A percentile compares a stretch with the other conserved stretches of the same genome.
Conservation (phyloP, 2,888 invertebrate species). For the Mongoloraphidia duomilia region DNA sequence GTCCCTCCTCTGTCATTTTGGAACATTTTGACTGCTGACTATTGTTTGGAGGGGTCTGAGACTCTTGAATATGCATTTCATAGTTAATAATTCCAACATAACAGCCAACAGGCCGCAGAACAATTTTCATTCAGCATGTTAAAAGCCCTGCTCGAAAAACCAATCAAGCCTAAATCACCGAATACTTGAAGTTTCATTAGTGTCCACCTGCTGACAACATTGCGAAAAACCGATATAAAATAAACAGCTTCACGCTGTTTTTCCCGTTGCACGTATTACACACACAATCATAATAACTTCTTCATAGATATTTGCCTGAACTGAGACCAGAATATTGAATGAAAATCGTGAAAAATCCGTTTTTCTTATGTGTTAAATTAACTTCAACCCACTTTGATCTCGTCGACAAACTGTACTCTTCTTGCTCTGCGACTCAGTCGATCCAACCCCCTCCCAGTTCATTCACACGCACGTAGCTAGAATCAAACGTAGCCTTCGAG, state of each 20-base stretch:
- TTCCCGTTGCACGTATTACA: not conserved
- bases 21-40: conserved; percentile 60
- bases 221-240: conserved; percentile 13
- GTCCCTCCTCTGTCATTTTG: conserved; percentile 50
- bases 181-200: conserved; percentile 20
- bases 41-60: conserved; percentile 39
- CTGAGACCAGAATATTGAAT: not conserved
- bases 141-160: conserved; percentile 36
- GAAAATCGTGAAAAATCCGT: not conserved
- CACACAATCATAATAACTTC: conserved; percentile 1
- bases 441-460: conserved; percentile 2
- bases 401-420: conserved; percentile 7
- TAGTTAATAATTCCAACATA: conserved; percentile 27
- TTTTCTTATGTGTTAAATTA: not conserved
- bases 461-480: conserved; percentile 3
- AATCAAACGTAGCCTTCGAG: conserved; percentile 1
- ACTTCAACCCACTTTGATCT: conserved; percentile 7
- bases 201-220: conserved; percentile 29
- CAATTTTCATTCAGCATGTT: conserved; percentile 34
- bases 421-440: conserved; percentile 6
- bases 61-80: conserved; percentile 47
- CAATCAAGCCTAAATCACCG: conserved; percentile 22
- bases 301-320: not conserved
- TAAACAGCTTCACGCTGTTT: conserved; percentile 1
- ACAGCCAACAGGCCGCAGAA: conserved; percentile 28